A percentile compares a stretch with the other conserved stretches of the same genome.
Evolutionary conservation across 1,140 invertebrate genomes (phyloP).

Genomic region (Heliothis subflexa): DNA sequence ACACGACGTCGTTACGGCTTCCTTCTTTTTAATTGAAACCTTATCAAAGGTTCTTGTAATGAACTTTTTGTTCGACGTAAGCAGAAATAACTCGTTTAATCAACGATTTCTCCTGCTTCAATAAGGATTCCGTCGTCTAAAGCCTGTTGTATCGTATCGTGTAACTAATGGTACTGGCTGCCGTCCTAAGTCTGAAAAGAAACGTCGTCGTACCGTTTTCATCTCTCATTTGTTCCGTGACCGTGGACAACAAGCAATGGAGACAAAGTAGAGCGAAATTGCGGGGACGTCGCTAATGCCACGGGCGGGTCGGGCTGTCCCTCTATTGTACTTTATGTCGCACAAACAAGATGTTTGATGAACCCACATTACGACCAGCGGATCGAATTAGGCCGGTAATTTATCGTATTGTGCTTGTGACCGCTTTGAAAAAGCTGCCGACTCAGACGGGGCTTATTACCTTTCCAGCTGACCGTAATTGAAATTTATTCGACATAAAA

Average conservation of each 20-base stretch:
- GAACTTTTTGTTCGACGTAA: conserved; percentile 13
- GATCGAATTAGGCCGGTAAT: conserved; percentile 73
- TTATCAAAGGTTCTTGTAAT: conserved; percentile 11
- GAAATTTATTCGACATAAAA: conserved; percentile 46
- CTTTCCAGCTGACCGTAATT: conserved; percentile 13
- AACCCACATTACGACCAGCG: conserved; percentile 73
- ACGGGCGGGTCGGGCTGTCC: conserved; percentile 54
- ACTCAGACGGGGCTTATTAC: conserved; percentile 43
- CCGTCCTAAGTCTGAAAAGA: conserved; percentile 60
- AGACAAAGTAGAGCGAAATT: conserved; percentile 75
- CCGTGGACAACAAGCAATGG: conserved; percentile 63
- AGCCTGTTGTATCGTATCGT: conserved; percentile 45
- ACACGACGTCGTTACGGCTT: conserved; percentile 2
- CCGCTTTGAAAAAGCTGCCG: conserved; percentile 50
- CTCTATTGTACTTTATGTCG: conserved; percentile 70
- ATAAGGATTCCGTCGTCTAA: conserved; percentile 29
- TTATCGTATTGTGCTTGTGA: conserved; percentile 63
- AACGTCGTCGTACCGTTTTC: conserved; percentile 57
- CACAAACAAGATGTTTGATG: conserved; percentile 80
- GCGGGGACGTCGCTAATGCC: conserved; percentile 60
- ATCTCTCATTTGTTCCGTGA: conserved; percentile 66
- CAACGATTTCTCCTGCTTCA: conserved; percentile 9
- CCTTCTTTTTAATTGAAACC: conserved; percentile 26
- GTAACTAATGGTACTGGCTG: conserved; percentile 58
- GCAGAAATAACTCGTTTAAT: conserved; percentile 18